Evolutionary conservation across 2,888 invertebrate genomes (phyloP).

Genomic region (Hirtodrosophila cameraria): DNA sequence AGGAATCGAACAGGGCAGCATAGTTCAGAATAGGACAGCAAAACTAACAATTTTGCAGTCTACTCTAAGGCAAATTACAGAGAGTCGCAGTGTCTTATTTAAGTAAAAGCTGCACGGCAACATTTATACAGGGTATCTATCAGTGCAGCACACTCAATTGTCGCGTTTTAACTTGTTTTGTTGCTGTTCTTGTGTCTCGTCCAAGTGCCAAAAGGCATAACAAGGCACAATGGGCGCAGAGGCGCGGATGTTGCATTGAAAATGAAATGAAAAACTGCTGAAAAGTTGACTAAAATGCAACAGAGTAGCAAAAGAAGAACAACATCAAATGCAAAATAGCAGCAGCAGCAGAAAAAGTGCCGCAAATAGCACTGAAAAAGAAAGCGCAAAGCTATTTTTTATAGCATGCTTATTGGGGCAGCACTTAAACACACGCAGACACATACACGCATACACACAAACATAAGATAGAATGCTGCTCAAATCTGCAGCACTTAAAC

Average conservation of each 20-base stretch:
- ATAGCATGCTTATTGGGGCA: conserved; percentile 28
- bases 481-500: conserved; percentile 42
- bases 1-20: too few species aligned
- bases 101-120: too few species aligned
- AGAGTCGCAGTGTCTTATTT: too few species aligned
- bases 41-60: too few species aligned
- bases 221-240: conserved; percentile 30
- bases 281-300: conserved; percentile 43
- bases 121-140: conserved; percentile 15
- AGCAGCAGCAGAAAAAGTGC: conserved; percentile 11
- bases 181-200: conserved; percentile 26
- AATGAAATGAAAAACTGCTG: conserved; percentile 54
- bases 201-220: conserved; percentile 47
- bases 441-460: not conserved
- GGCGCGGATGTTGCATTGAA: conserved; percentile 40
- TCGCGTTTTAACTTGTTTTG: not conserved
- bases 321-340: conserved; percentile 9
- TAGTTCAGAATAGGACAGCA: too few species aligned
- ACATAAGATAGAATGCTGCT: not conserved
- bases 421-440: conserved; percentile 1
- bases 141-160: not conserved
- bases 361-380: conserved; percentile 11
- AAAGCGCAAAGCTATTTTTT: conserved; percentile 19
- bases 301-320: conserved; percentile 24
- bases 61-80: too few species aligned